Percentiles rank a stretch among this genome's conserved stretches.
Conservation (phyloP, 2,113 vertebrate genomes). For the Tragelaphus buxtoni region DNA sequence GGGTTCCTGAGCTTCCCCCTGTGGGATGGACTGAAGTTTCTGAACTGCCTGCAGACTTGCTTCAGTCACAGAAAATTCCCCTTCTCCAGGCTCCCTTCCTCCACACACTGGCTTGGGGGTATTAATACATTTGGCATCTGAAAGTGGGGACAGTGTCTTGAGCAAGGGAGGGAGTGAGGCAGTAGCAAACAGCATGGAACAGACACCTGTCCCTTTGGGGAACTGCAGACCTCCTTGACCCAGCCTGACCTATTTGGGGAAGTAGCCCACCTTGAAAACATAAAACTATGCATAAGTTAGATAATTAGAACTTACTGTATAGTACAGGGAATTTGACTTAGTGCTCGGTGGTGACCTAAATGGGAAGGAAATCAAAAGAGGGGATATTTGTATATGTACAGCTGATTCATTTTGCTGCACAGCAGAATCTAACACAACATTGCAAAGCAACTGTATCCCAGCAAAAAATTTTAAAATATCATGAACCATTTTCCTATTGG, state of each 20-base stretch:
- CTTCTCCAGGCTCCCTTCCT: neutral
- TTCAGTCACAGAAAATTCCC: neutral
- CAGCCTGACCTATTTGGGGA: neutral
- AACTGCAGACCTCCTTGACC: neutral
- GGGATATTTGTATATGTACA: neutral
- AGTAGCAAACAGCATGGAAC: neutral
- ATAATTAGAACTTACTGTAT: neutral
- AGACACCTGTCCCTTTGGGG: accelerated
- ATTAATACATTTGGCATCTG: neutral
- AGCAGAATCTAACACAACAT: neutral
- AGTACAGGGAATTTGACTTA: neutral
- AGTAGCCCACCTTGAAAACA: neutral
- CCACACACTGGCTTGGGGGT: neutral
- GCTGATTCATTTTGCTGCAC: neutral
- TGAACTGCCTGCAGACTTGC: neutral
- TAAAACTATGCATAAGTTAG: neutral
- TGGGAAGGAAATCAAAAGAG: neutral
- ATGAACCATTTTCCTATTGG: neutral
- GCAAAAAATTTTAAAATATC: neutral
- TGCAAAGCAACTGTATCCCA: neutral
- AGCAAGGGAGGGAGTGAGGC: neutral
- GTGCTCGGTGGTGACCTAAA: neutral
- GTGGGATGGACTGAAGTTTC: neutral
- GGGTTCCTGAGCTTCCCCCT: neutral
- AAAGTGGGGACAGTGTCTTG: neutral